Evolutionary conservation across 64 coral and sea anemone species (phyloP), one percentile per base, ranked within the genome.

Genomic region (Acropora yongei): DNA sequence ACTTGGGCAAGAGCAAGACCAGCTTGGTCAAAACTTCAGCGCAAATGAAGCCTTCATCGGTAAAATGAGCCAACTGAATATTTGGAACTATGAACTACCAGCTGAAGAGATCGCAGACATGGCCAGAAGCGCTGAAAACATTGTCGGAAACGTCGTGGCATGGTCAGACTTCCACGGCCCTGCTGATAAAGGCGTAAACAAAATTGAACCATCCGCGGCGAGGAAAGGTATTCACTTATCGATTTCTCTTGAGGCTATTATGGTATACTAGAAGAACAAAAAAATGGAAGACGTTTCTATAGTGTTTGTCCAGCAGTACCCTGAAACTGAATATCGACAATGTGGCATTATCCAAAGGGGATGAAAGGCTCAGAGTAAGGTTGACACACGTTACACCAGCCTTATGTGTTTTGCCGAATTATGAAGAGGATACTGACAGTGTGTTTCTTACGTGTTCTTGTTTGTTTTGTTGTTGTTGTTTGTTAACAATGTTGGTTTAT

Each of bases 41-140:
- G 94, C 94, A 10, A 96, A 87, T 82, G 97, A 99, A 58, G 97
- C 97, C 13, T 99, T 99, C 47, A 91, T 96, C n/a, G 97, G 97
- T 6, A 49, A 90, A 41, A 91, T 99, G 5, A 96, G 88, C 60
- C 97, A 99, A 57, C 51, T 99, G 88, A 99, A 99, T 50, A 61
- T 99, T 17, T 96, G 97, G 94, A 91, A 86, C 65, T 93, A 96
- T 39, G 94, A 93, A 71, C 51, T 95, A 2, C 9, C 74, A 2
- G 83, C 66, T 1, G 46, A 85, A 39, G 72, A 93, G 18, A 88
- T 98, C 58, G 85, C 60, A 39, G 83, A 88, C 5, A 90, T 98
- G 87, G 91, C 81, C 10, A 87, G 72, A 74, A 91, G 93, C 11
- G 81, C 90, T 55, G 88, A 93, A 6, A 91, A 91, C 40, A 51